These are phyloP conservation scores for Pterois miles DNA, from an alignment of 2,797 vertebrate species.

Conservation along the genomic window DNA sequence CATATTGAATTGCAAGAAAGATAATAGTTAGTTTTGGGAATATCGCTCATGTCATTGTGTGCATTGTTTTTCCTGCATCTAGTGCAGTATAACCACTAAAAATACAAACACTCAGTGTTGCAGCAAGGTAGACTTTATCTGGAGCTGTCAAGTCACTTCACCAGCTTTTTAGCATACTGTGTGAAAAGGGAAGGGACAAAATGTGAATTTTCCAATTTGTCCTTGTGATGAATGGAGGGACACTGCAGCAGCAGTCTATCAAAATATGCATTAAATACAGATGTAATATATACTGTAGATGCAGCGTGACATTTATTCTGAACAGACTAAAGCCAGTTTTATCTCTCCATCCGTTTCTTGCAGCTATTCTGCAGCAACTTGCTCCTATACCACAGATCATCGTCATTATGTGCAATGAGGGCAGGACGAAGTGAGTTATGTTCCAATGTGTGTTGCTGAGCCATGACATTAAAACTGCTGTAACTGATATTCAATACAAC, in stretches of 20 bases:
- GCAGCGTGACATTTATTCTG: constrained; percentile 33
- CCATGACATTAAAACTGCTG: not conserved
- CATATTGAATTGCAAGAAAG: constrained; percentile 27
- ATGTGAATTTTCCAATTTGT: constrained; percentile 14
- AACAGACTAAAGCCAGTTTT: constrained; percentile 28
- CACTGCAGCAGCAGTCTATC: not conserved
- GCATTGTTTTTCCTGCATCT: not conserved
- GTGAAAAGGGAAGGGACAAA: not conserved
- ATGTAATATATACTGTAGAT: constrained; percentile 37
- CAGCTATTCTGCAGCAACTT: not conserved
- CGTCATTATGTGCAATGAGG: not conserved
- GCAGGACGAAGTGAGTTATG: not conserved
- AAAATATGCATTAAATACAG: constrained; percentile 16
- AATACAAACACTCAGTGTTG: not conserved
- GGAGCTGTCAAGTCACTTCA: not conserved
- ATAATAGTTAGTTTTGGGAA: not conserved
- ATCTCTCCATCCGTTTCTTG: constrained; percentile 11
- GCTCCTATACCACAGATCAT: constrained; percentile 3
- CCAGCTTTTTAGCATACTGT: not conserved
- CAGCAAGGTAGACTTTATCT: not conserved
- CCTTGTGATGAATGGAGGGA: constrained; percentile 18
- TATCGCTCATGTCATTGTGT: not conserved
- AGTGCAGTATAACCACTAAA: not conserved
- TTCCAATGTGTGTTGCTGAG: not conserved
- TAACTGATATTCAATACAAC: not conserved